phyloP scores from a whole-genome alignment of 2,113 vertebrate genomes.

The Ochotona princeps region DNA sequence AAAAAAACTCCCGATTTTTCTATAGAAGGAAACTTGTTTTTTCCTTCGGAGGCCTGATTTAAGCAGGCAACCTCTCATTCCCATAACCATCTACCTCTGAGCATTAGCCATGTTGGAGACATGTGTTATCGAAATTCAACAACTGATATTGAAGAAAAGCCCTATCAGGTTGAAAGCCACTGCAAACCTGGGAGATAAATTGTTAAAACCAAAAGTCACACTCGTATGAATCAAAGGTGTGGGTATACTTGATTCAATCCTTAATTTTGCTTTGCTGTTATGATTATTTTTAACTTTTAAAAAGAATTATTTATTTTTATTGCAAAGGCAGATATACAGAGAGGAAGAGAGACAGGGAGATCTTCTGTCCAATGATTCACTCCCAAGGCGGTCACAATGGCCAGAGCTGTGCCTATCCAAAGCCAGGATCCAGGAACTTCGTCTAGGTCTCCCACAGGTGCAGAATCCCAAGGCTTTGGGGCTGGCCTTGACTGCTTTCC shows the following conservation, averaged over 20 bases:
- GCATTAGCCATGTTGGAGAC: background rate
- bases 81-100: background rate
- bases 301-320: too few species aligned
- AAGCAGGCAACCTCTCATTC: background rate
- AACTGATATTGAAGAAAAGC: background rate
- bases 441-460: too few species aligned
- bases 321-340: too few species aligned
- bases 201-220: background rate
- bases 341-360: too few species aligned
- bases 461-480: too few species aligned
- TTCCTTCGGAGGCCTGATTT: background rate
- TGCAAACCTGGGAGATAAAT: background rate
- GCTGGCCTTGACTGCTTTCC: too few species aligned
- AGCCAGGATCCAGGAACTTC: too few species aligned
- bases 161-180: fast-evolving
- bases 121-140: background rate
- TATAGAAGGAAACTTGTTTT: background rate
- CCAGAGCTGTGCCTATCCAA: too few species aligned
- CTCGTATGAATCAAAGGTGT: background rate
- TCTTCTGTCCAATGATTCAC: too few species aligned
- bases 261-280: too few species aligned
- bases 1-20: background rate
- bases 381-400: too few species aligned
- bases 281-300: too few species aligned
- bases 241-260: background rate